Evolutionary conservation across 1,140 invertebrate species (phyloP), one percentile per base, ranked within the genome.

Genomic region (Colletes gigas): DNA sequence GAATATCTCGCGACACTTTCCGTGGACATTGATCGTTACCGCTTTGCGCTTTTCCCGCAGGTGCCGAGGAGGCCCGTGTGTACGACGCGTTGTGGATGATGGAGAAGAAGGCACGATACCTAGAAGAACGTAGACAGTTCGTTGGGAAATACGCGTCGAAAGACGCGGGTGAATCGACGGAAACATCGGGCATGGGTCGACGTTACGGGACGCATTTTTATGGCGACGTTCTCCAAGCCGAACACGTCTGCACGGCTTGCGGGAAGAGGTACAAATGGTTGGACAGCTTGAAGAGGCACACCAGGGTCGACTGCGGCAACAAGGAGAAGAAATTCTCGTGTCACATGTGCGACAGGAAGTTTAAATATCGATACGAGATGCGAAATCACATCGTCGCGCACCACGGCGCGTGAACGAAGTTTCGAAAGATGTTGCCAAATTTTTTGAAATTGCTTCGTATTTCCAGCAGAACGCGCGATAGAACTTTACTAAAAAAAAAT

Each of bases 301-400:
- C 93, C 71, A 91, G 94, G 12, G 94, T 94, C n/a, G 94, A 95
- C 67, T 95, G 94, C 62, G 94, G 94, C 3, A 92, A 94, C 39
- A 94, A 94, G 74, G 92, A 89, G 10, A 93, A 91, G 73, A 88
- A 83, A 72, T 93, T 92, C 52, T 59, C 86, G 0, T 92, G 92
- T 66, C 80, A 85, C 66, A 74, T 84, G 15, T 93, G 92, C 74
- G 75, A 90, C 4, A 86, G 83, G 44, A 92, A 92, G 78, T 93
- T 91, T 62, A 93, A 90, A 39, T 93, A 93, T 59, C 83, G 90
- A 75, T 93, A 92, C 73, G 92, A 93, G 69, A 83, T 93, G 70
- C 84, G 88, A 15, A 93, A 93, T 66, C 93, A 93, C 44, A 83
- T 91, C 17, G 69, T 78, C 5, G 85, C 83, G 8, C 89, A 91